Base-by-base conservation (phyloP, 2,888 invertebrate genomes). In the Apodemia mormo region DNA sequence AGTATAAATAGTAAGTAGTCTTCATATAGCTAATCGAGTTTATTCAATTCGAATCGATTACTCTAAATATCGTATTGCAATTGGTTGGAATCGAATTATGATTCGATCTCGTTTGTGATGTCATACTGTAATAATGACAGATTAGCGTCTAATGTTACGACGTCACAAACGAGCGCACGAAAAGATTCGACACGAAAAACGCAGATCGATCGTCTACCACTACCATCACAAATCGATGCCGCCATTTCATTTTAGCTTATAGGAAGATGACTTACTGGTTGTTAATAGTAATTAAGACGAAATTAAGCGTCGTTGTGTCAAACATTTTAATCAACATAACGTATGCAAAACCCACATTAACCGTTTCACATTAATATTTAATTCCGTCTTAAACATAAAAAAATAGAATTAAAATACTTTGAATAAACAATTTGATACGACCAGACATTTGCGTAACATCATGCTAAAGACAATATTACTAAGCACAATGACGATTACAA, bases 401-500 rank as follows among this genome's bases (percentile, higher is more conserved):
- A 52, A 37, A 14, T 7, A 37, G 10, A 61, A 61, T 61, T 7
- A 8, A 58, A 58, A 33, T 33, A 66, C 43, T 65, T 52, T 52
- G 22, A 74, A 78, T 78, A 76, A 76, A 78, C 77, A 77, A 77
- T 81, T 80, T 81, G 81, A 79, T 77, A 85, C 81, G 81, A 85
- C 84, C 86, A 84, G 83, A 83, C 82, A 81, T 83, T n/a, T 84
- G 88, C 87, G 88, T 88, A 87, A 88, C 87, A 88, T 86, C 88
- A 87, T 85, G 89, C 91, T 90, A 90, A 89, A 84, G 84, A 84
- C 82, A 85, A 88, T 84, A 86, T 88, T 85, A 87, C 92, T 92
- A 92, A 91, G 91, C 92, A 93, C 92, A 91, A 90, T 90, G 91
- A 92, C 90, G 85, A 88, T 87, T 90, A 92, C 90, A 92, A 87